Base-by-base conservation (phyloP, 1,140 invertebrate genomes). In the Parasteatoda tepidariorum region DNA sequence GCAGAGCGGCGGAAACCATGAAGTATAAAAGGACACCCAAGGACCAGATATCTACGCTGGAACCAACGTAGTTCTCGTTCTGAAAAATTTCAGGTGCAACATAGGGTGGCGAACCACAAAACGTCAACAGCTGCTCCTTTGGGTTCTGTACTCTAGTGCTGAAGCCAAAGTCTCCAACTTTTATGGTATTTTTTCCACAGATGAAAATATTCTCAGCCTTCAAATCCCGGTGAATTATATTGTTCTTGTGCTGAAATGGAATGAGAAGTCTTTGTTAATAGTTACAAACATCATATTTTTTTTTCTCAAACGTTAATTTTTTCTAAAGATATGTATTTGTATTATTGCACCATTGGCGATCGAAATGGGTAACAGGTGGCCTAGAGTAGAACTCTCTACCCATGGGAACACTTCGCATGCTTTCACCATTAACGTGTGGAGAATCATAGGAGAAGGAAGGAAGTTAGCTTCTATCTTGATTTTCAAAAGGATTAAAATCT, bases 181-280 rank as follows among this genome's bases (percentile, higher is more conserved):
- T 92, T 41, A 92, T 88, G 62, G 86, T 86, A 2, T 85, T 81
- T 54, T 64, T 93, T 79, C 93, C 93, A 89, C 98, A 97, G 82
- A 99, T 91, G 66, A 93, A 94, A 2, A 93, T 92, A 88, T 95
- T 96, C 90, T 96, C 95, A 18, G 95, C 94, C 89, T 97, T 97
- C 68, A 97, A 92, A 88, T 97, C 95, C 76, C 95, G 91, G 90
- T 97, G 95, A 85, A 95, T 94, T 86, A 96, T 94, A 85, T 93
- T 92, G 74, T 93, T 90, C 74, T 91, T 91, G 87, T 94, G 93
- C 92, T 93, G 88, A 57, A 91, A 90, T 61, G 76, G 81, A 87
- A 86, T 85, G 7, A 61, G 48, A 54, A n/a, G 28, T 62, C 15
- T 61, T 22, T 28, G 7, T 9, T 3, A 30, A 18, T 9, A 18